Percentiles rank a stretch among this genome's conserved stretches.
These are phyloP conservation scores for Orthosia gracilis DNA, from an alignment of 2,888 invertebrate species.

Conservation along the genomic window DNA sequence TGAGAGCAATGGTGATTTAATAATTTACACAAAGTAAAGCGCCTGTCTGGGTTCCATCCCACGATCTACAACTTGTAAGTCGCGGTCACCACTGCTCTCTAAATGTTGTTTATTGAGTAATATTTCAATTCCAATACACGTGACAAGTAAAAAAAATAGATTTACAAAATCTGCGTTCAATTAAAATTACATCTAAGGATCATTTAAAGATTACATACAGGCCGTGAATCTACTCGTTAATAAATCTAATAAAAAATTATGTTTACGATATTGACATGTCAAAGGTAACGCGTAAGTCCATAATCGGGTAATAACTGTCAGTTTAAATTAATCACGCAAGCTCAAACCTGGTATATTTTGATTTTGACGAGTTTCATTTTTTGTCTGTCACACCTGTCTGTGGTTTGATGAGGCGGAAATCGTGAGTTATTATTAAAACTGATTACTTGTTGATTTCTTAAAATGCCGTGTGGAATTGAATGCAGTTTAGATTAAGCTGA, in stretches of 20 bases:
- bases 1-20: too few relatives aligned
- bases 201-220: conserved; percentile 46
- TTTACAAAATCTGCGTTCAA: conserved; percentile 13
- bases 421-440: conserved; percentile 31
- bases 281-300: conserved; percentile 62
- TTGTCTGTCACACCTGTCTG: conserved; percentile 40
- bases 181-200: conserved; percentile 28
- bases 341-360: conserved; percentile 34
- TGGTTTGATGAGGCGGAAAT: conserved; percentile 51
- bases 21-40: too few relatives aligned
- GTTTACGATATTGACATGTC: conserved; percentile 73
- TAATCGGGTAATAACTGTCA: conserved; percentile 73
- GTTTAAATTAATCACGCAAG: conserved; percentile 72
- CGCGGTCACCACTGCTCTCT: too few relatives aligned
- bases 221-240: conserved; percentile 59
- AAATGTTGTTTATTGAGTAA: not conserved
- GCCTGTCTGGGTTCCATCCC: too few relatives aligned
- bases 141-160: conserved; percentile 8
- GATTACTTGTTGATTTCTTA: conserved; percentile 46
- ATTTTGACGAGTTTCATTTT: conserved; percentile 43
- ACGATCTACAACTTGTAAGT: too few relatives aligned
- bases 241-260: conserved; percentile 67
- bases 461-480: conserved; percentile 17
- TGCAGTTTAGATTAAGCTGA: not conserved
- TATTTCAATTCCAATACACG: conserved; percentile 19